These are phyloP conservation scores for Rousettus madagascariensis DNA, from an alignment of 2,797 vertebrate species.

Conservation along the genomic window DNA sequence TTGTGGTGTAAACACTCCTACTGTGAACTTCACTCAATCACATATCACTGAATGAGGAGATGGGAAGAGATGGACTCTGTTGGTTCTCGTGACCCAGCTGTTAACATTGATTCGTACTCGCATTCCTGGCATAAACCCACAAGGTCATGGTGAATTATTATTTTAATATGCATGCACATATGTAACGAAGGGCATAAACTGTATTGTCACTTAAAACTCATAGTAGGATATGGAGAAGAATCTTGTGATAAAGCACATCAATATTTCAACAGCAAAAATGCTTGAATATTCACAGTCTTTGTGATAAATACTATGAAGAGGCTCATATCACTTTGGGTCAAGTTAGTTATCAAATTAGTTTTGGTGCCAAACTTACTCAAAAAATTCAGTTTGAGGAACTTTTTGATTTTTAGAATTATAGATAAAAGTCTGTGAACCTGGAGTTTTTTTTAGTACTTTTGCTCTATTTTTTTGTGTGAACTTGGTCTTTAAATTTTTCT, in stretches of 20 bases:
- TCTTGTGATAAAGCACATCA: not conserved
- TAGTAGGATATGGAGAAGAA: not conserved
- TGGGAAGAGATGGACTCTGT: no score
- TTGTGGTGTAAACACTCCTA: not conserved
- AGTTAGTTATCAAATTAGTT: not conserved
- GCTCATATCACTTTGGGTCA: not conserved
- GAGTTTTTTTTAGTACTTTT: not conserved
- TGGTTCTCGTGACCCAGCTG: not conserved
- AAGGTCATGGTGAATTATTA: not conserved
- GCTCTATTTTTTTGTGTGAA: not conserved
- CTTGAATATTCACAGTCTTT: not conserved
- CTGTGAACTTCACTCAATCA: no score
- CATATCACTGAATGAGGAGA: fast-evolving
- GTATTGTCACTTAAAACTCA: not conserved
- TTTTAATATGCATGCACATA: not conserved
- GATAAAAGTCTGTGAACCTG: not conserved
- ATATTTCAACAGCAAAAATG: not conserved
- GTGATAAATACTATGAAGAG: not conserved
- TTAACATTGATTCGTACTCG: not conserved
- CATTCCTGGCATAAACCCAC: no score
- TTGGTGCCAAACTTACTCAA: not conserved
- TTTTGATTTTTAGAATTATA: not conserved
- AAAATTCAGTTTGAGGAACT: not conserved
- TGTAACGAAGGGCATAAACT: no score
- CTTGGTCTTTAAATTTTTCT: not conserved